These are phyloP conservation scores for Rhyacichthys aspro DNA, from an alignment of 2,797 vertebrate species.

Conservation along the genomic window DNA sequence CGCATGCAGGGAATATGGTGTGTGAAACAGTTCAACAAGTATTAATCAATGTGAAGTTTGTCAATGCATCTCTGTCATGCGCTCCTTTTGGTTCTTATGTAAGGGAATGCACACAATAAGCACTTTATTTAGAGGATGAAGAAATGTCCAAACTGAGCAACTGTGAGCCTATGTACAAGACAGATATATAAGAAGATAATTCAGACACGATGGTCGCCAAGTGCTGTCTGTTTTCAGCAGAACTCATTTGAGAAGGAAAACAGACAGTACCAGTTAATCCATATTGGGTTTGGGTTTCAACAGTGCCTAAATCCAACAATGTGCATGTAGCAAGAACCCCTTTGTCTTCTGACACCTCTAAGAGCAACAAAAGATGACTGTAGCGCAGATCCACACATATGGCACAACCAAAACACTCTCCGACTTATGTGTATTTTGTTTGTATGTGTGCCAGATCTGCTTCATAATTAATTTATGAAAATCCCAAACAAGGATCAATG, in stretches of 20 bases:
- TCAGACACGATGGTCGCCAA: no score
- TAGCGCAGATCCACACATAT: constrained; percentile 16
- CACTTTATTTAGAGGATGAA: no score
- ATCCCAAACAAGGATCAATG: constrained; percentile 44
- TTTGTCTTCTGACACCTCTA: constrained; percentile 30
- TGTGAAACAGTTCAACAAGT: constrained; percentile 5
- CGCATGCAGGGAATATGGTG: constrained; percentile 5
- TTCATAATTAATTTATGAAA: constrained; percentile 32
- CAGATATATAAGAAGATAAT: no score
- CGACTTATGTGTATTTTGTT: constrained; percentile 1
- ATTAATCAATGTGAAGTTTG: neutral
- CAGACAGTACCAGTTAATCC: no score
- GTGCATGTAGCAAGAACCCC: constrained; percentile 22
- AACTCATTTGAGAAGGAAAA: no score
- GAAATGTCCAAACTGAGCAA: no score
- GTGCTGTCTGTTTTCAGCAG: no score
- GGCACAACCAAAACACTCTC: neutral
- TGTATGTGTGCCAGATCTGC: constrained; percentile 8
- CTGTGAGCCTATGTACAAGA: no score
- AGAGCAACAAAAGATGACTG: constrained; percentile 18
- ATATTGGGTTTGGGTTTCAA: constrained; percentile 11
- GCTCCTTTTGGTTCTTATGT: no score
- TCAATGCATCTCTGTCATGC: no score
- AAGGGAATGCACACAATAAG: no score
- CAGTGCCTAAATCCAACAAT: constrained; percentile 47